Evolutionary conservation across 2,113 vertebrate species (phyloP), one percentile per base, ranked within the genome.

Genomic region (Struthio camelus): DNA sequence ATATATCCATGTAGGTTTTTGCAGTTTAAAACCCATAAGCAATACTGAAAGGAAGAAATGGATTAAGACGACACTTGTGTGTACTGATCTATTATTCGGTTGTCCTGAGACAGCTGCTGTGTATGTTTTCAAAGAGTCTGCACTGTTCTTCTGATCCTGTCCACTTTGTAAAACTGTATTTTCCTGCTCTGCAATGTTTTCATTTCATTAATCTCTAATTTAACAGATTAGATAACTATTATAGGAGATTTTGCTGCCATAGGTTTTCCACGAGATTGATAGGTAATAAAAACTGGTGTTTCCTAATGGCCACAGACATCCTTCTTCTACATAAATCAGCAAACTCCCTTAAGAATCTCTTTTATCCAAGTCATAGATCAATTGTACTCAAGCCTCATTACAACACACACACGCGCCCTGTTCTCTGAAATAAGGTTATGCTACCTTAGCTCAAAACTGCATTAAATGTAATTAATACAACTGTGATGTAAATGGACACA

Each of bases 291-390:
- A 96, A 48, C 64, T 70, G 65, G 93, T 95, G 90, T 61, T 97
- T 97, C 87, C 92, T 97, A 97, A 97, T 91, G 85, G 90, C 92
- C 85, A 90, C 75, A 90, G 95, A 94, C 96, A 96, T 96, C 94
- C n/a, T 18, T 97, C 95, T 96, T 96, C 96, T 71, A 89, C 91
- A 96, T 95, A 97, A 97, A 97, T 97, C 95, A 97, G 94, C 84
- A 77, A 96, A 94, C 62, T 96, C 96, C 96, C 94, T 84, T 38
- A 97, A 96, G 97, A 97, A 96, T 86, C 77, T 85, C 89, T 75
- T 69, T 11, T 38, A 82, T 81, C 81, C 89, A 85, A 97, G 92
- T 59, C 85, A 96, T 91, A 94, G 95, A 97, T 97, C 97, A 97
- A 97, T 96, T 93, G 93, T 88, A 94, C 97, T 96, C 95, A 95